Percentiles rank a stretch among this genome's conserved stretches.
These are phyloP conservation scores for Stenolophus ochropezus DNA, from an alignment of 2,888 invertebrate species.

Conservation along the genomic window DNA sequence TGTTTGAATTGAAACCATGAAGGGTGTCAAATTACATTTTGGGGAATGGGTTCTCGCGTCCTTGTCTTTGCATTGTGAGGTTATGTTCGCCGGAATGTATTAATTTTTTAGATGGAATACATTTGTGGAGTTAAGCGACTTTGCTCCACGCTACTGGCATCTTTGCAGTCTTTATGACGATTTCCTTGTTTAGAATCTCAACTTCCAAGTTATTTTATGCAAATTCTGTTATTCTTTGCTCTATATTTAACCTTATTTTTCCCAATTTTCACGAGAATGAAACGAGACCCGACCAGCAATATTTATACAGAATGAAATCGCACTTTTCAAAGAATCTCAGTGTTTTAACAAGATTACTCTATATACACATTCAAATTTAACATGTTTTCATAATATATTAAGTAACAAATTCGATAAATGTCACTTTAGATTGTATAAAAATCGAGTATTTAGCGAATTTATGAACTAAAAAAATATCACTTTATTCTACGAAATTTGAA, in stretches of 20 bases:
- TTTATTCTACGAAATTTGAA: too few species aligned
- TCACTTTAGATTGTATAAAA: too few species aligned
- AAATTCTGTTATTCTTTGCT: slow-evolving; percentile 13
- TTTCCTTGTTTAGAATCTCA: slow-evolving; percentile 28
- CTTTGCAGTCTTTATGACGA: slow-evolving; percentile 12
- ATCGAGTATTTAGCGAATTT: too few species aligned
- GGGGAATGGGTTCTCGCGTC: neutral
- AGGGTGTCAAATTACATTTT: slow-evolving; percentile 31
- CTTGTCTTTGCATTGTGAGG: slow-evolving; percentile 4
- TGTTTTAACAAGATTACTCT: too few species aligned
- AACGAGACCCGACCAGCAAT: neutral
- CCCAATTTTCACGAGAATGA: neutral
- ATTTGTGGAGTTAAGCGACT: slow-evolving; percentile 5
- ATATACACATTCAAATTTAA: too few species aligned
- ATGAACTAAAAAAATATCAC: too few species aligned
- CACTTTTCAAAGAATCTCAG: too few species aligned
- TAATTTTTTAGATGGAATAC: slow-evolving; percentile 38
- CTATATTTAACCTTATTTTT: slow-evolving; percentile 19
- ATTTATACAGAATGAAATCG: neutral
- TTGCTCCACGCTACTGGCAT: neutral
- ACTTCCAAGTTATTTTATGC: slow-evolving; percentile 35
- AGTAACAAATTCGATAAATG: too few species aligned
- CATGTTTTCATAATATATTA: too few species aligned
- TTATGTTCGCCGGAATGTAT: slow-evolving; percentile 20
- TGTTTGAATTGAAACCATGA: slow-evolving; percentile 13